These are phyloP conservation scores for Enteromius anoplus DNA, from an alignment of 2,797 vertebrate genomes.

Conservation along the genomic window DNA sequence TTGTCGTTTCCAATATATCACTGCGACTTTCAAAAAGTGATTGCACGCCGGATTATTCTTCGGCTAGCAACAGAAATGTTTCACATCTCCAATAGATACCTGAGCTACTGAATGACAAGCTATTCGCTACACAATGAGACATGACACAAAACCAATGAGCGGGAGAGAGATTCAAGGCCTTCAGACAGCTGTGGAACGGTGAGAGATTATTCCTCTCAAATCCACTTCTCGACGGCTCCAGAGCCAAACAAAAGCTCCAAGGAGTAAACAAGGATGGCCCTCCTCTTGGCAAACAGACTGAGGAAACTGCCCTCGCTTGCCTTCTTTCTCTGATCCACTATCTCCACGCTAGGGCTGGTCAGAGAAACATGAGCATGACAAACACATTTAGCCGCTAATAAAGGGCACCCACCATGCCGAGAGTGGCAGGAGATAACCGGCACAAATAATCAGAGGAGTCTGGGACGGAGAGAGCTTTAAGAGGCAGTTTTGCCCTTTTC, in stretches of 20 bases:
- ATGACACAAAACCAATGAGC: conserved; percentile 49
- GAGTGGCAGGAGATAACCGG: conserved; percentile 58
- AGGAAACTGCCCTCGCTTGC: conserved; percentile 48
- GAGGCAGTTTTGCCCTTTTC: conserved; percentile 60
- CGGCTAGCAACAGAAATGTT: conserved; percentile 29
- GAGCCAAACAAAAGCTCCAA: conserved; percentile 57
- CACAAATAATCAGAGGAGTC: conserved; percentile 53
- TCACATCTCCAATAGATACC: conserved; percentile 35
- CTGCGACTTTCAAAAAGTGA: conserved; percentile 28
- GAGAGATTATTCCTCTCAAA: conserved; percentile 53
- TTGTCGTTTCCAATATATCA: conserved; percentile 32
- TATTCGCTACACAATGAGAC: conserved; percentile 42
- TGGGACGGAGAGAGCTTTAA: conserved; percentile 54
- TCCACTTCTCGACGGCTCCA: conserved; percentile 52
- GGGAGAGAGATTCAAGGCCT: conserved; percentile 35
- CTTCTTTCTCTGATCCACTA: conserved; percentile 36
- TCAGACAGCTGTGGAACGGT: conserved; percentile 28
- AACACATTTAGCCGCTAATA: conserved; percentile 61
- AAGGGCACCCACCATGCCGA: conserved; percentile 48
- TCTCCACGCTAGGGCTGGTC: conserved; percentile 38
- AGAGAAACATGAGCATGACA: conserved; percentile 56
- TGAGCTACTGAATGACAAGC: conserved; percentile 43
- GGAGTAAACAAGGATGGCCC: conserved; percentile 56
- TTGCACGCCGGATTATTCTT: neutral
- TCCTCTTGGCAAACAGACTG: conserved; percentile 51